phyloP scores from a whole-genome alignment of 30 jellyfish, hydroid and myxozoan genomes.

The Aurelia coerulea region DNA sequence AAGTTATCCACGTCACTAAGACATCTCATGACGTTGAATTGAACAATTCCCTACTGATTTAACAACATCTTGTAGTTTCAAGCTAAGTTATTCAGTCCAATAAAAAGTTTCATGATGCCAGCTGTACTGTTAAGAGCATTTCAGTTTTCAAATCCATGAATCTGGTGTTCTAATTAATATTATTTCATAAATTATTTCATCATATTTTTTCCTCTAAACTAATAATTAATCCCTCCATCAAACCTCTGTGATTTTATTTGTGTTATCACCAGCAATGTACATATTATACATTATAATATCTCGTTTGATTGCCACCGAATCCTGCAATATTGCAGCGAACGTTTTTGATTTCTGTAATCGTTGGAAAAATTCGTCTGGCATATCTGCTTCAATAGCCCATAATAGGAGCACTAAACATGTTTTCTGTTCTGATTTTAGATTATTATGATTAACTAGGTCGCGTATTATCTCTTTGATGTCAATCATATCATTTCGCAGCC shows the following conservation, averaged over 20 bases:
- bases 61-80: too few relatives aligned
- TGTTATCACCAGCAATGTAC: background rate
- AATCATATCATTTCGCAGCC: conserved; percentile 16
- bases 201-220: too few relatives aligned
- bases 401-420: conserved; percentile 17
- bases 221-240: too few relatives aligned
- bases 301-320: background rate
- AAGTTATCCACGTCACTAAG: too few relatives aligned
- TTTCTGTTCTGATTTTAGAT: conserved; percentile 4
- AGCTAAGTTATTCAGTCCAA: too few relatives aligned
- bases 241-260: background rate
- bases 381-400: conserved; percentile 67
- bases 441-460: background rate
- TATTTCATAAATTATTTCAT: too few relatives aligned
- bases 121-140: too few relatives aligned
- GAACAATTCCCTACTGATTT: too few relatives aligned
- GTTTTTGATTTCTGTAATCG: conserved; percentile 20
- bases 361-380: conserved; percentile 36
- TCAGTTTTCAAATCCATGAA: too few relatives aligned
- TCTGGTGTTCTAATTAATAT: too few relatives aligned
- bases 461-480: conserved; percentile 3
- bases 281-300: conserved; percentile 53
- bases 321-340: conserved; percentile 5
- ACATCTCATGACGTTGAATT: too few relatives aligned
- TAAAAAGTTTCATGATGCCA: too few relatives aligned